phyloP scores from a whole-genome alignment of 2,113 vertebrate genomes.

The Pelobates fuscus region DNA sequence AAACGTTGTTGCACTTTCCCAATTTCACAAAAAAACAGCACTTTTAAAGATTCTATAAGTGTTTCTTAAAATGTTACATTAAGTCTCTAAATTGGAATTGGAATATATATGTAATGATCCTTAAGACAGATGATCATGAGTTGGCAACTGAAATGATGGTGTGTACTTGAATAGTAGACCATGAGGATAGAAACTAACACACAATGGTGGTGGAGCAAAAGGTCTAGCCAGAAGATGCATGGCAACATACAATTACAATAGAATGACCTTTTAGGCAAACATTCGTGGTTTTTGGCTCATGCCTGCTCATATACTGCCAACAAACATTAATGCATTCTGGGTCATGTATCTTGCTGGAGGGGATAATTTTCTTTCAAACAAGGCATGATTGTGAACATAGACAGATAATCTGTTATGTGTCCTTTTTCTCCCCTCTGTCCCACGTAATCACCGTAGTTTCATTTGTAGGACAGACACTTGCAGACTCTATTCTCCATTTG shows the following conservation, averaged over 20 bases:
- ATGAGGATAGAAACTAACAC: neutral
- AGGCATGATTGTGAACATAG: conserved; percentile 47
- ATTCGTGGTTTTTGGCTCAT: conserved; percentile 45
- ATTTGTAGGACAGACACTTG: conserved; percentile 41
- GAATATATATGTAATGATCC: too few relatives aligned
- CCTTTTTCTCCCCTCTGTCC: conserved; percentile 47
- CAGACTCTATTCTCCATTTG: conserved; percentile 41
- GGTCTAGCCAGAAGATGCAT: conserved; percentile 10
- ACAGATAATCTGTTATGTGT: conserved; percentile 52
- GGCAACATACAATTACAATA: conserved; percentile 37
- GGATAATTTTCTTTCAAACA: conserved; percentile 50
- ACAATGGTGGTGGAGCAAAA: conserved; percentile 3
- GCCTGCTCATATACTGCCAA: conserved; percentile 38
- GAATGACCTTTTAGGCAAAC: conserved; percentile 52
- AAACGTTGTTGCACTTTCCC: too few relatives aligned
- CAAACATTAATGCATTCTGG: conserved; percentile 50
- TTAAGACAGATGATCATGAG: too few relatives aligned
- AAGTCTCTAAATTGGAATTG: too few relatives aligned
- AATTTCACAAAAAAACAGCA: too few relatives aligned
- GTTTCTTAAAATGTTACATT: too few relatives aligned
- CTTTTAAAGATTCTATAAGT: too few relatives aligned
- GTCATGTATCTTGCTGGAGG: conserved; percentile 45
- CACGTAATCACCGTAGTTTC: conserved; percentile 45
- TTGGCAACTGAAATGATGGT: neutral
- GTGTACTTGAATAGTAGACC: neutral